Base-by-base conservation (phyloP, 92 coral and sea anemone species). In the Pocillopora meandrina region DNA sequence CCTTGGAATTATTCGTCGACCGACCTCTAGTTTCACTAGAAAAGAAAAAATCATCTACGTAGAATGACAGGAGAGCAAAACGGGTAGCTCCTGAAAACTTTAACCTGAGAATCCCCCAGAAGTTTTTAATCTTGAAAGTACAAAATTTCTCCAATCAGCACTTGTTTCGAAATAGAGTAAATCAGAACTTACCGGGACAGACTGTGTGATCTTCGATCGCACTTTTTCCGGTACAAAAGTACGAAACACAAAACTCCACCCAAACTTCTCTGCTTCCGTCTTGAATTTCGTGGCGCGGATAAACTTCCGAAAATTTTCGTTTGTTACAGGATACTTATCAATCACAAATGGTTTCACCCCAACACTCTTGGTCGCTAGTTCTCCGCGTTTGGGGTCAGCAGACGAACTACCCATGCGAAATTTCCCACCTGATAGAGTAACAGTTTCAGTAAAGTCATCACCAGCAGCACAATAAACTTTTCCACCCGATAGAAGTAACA, bases 211-310 rank as follows among this genome's bases (percentile, higher is more conserved):
- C 74, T 88, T 89, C 21, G 90, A 64, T 57, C 89, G 82, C 70
- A 86, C 85, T 66, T 93, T 84, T 85, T 91, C 90, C 9, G 95
- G 93, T 13, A 93, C 97, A 67, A 92, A 90, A 16, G 87, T 69
- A 55, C 77, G 83, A 68, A 93, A 93, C 55, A 82, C 95, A 89
- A 91, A 93, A 86, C 95, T 93, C 97, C 97, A 93, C 10, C 97
- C 95, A 85, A 92, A 93, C 65, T 59, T 85, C 80, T 93, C 97
- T 62, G 97, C 98, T 79, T 96, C 98, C 33, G 96, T 96, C 79
- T 92, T 90, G 61, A 90, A 94, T 82, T 93, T 90, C 83, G 87
- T 94, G 56, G 86, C 92, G 81, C 97, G 93, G 60, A 94, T 96
- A 91, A 96, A 96, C 75, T 74, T 90, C 56, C 95, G 89, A 91